Evolutionary conservation across 2,888 invertebrate genomes (phyloP), one percentile per base, ranked within the genome.

Genomic region (Melanostoma mellinum): DNA sequence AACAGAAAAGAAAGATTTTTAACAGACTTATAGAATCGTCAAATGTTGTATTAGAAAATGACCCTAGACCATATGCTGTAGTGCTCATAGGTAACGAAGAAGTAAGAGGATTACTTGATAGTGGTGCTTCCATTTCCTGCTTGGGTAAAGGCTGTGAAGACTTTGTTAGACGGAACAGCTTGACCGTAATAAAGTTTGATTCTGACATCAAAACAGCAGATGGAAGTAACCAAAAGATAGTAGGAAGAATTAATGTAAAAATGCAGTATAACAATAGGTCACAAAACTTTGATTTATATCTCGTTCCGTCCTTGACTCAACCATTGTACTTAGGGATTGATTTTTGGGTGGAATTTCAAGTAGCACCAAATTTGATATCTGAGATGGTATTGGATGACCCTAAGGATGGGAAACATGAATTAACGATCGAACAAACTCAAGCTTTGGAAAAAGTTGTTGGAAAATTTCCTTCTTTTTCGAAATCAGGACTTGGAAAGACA

Each of bases 401-500:
- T 4, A 38, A 30, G 1, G 33, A 32, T 20, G 20, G 20, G 2
- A 63, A 38, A 3, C 58, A 60, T 6, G n/a, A 42, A 6, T 20
- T 77, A 1, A 38, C 10, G 1, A 0, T 9, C 2, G 8, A 20
- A 2, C 55, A 71, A 10, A 6, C 2, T 36, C 40, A 9, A 4
- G 8, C 2, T 0, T 30, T 63, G 1, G 8, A 53, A n/a, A 4
- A 4, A 0, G 38, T 33, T 10, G 46, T 55, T 2, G 8, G 5
- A 8, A 10, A 53, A 48, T 78, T 50, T 72, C 72, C 65, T 9
- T 71, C 38, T 1, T 65, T 50, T 50, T 40, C 60, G 0, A 30
- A 63, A 9, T 9, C 42, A 20, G 60, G 69, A 6, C 44, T 79
- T 4, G 81, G 79, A 0, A 69, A 67, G 50, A 85, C 82, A 3